phyloP scores from a whole-genome alignment of 2,888 invertebrate species.

The Pristionchus arcanus region DNA sequence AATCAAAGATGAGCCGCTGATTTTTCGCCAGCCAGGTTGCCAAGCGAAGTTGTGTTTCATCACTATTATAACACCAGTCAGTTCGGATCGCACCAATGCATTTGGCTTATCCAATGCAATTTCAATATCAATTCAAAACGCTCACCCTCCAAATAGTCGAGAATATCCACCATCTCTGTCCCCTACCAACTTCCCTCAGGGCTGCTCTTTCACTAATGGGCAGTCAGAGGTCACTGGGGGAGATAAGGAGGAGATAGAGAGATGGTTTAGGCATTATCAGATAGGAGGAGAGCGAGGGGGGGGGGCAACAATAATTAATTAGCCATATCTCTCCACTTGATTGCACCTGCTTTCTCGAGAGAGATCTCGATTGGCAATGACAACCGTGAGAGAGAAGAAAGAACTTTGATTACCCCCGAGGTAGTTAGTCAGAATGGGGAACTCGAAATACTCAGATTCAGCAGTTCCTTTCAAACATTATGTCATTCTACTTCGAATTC shows the following conservation, averaged over 20 bases:
- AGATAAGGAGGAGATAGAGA: neutral
- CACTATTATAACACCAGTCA: neutral
- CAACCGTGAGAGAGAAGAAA: neutral
- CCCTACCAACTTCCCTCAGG: neutral
- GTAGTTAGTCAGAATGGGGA: neutral
- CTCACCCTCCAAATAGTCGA: slow-evolving; percentile 41
- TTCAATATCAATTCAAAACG: neutral
- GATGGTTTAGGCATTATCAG: neutral
- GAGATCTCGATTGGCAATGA: neutral
- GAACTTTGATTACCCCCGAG: neutral
- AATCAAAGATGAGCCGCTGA: neutral
- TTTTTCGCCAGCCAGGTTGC: neutral
- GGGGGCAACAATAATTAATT: slow-evolving; percentile 29
- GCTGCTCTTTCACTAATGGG: slow-evolving; percentile 15
- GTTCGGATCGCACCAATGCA: neutral
- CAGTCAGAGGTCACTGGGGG: slow-evolving; percentile 18
- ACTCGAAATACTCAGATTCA: too few species aligned
- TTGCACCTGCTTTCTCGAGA: slow-evolving; percentile 21
- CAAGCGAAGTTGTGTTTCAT: neutral
- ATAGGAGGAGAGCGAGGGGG: neutral
- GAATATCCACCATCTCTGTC: slow-evolving; percentile 21
- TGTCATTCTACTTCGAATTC: too few species aligned
- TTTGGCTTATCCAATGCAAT: neutral
- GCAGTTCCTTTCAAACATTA: too few species aligned
- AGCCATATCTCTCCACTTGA: neutral